A percentile compares a stretch with the other conserved stretches of the same genome.
Conservation (phyloP, 2,888 invertebrate species). For the Prosapia bicincta region DNA sequence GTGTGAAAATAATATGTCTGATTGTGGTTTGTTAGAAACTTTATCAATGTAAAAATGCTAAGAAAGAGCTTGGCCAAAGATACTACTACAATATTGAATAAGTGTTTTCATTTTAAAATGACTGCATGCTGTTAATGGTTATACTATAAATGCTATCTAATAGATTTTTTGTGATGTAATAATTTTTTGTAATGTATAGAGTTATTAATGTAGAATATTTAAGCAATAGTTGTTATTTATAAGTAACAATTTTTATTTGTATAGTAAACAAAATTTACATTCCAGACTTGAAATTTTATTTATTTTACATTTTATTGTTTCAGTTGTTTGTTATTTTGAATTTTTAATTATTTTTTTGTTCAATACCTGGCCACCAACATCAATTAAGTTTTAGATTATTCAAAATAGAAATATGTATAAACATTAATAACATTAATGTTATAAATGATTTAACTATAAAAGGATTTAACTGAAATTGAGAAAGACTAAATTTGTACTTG, state of each 20-base stretch:
- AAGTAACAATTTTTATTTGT: not conserved
- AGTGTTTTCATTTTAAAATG: not conserved
- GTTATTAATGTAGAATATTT: not conserved
- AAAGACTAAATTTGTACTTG: too few species aligned
- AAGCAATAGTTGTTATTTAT: not conserved
- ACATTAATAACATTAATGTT: too few species aligned
- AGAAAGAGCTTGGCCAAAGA: not conserved
- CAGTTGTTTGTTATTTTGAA: too few species aligned
- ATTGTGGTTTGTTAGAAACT: too few species aligned
- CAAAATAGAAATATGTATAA: too few species aligned
- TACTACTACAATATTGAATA: not conserved
- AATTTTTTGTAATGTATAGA: not conserved
- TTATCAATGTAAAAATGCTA: not conserved
- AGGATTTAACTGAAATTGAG: too few species aligned
- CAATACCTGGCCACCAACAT: too few species aligned
- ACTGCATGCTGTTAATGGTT: not conserved
- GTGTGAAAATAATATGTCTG: not conserved
- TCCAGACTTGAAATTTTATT: not conserved
- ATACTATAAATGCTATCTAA: not conserved
- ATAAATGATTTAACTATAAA: too few species aligned
- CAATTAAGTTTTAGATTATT: too few species aligned
- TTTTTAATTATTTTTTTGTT: too few species aligned
- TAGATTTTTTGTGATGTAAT: not conserved
- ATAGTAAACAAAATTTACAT: not conserved
- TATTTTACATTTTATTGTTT: too few species aligned